Conservation (phyloP, 2,888 invertebrate genomes). For the Ennomos fuscantarius region DNA sequence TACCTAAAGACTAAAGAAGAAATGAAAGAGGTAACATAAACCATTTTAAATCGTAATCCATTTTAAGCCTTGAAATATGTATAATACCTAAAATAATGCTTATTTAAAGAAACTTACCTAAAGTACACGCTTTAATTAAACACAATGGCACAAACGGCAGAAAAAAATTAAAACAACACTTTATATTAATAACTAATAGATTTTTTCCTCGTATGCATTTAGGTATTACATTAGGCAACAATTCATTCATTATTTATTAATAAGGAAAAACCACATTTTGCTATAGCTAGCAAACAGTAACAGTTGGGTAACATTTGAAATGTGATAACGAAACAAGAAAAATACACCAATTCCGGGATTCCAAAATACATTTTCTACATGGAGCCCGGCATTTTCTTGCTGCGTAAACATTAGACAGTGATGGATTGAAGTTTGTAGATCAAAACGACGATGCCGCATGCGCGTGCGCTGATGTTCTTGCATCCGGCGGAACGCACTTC, state of each 20-base stretch:
- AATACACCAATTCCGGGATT: slow-evolving; percentile 14
- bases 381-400: slow-evolving; percentile 48
- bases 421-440: slow-evolving; percentile 66
- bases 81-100: too few species aligned
- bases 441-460: slow-evolving; percentile 44
- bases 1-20: too few species aligned
- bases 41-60: too few species aligned
- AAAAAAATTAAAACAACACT: not conserved
- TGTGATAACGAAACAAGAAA: slow-evolving; percentile 1
- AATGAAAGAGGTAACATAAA: too few species aligned
- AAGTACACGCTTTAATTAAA: slow-evolving; percentile 1
- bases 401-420: slow-evolving; percentile 53
- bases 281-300: too few species aligned
- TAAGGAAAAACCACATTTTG: too few species aligned
- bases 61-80: too few species aligned
- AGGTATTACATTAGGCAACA: too few species aligned
- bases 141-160: not conserved
- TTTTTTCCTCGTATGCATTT: too few species aligned
- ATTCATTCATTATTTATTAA: too few species aligned
- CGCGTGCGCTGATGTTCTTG: slow-evolving; percentile 53
- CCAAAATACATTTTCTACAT: slow-evolving; percentile 40
- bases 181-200: too few species aligned
- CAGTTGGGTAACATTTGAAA: not conserved
- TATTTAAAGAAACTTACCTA: not conserved
- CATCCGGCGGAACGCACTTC: slow-evolving; percentile 53